phyloP scores from a whole-genome alignment of 2,888 invertebrate species.

The Lithophane socia region DNA sequence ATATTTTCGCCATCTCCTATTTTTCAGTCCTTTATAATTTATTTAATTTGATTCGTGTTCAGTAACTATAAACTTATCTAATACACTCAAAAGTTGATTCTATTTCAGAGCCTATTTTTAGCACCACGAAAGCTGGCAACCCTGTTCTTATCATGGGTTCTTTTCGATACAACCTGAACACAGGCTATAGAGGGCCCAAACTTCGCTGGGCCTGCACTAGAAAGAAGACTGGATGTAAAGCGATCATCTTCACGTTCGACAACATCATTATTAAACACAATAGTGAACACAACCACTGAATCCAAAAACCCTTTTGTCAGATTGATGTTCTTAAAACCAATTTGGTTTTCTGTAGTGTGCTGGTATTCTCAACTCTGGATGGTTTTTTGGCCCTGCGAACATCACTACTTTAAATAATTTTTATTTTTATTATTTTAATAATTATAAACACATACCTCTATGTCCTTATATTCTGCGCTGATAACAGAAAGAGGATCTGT shows the following conservation, averaged over 20 bases:
- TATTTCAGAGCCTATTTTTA: constrained; percentile 46
- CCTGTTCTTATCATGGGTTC: constrained; percentile 50
- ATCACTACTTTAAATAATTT: too few species aligned
- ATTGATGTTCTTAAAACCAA: background rate
- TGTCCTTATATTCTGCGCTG: background rate
- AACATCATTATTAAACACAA: constrained; percentile 11
- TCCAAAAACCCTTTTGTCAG: background rate
- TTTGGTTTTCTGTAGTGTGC: background rate
- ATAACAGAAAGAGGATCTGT: too few species aligned
- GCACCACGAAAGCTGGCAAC: constrained; percentile 51
- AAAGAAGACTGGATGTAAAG: constrained; percentile 34
- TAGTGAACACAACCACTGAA: constrained; percentile 14
- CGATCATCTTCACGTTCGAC: constrained; percentile 23
- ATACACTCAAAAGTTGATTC: background rate
- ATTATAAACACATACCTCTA: too few species aligned
- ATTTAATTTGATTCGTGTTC: too few species aligned
- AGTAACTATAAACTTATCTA: background rate
- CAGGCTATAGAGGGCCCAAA: constrained; percentile 36
- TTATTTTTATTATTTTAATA: too few species aligned
- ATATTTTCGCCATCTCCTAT: background rate
- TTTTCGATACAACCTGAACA: constrained; percentile 51
- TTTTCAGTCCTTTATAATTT: background rate
- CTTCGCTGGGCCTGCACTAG: constrained; percentile 48
- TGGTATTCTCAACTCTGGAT: background rate
- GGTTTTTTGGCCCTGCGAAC: background rate